Base-by-base conservation (phyloP, 2,113 vertebrate species). In the Melanerpes aurifrons region DNA sequence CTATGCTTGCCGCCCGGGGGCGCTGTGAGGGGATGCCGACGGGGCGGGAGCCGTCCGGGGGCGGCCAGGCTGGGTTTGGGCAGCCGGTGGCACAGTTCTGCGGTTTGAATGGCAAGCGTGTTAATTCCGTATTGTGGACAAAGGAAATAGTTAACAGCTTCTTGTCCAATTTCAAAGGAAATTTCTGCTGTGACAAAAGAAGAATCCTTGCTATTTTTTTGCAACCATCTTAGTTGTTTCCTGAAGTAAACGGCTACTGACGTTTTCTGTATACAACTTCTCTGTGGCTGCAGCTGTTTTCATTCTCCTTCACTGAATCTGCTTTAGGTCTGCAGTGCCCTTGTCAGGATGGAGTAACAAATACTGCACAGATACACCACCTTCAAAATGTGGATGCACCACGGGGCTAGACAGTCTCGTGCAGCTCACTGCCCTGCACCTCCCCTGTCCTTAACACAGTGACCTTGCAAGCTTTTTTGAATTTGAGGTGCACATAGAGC, bases 81-180 rank as follows among this genome's bases (percentile, higher is more conserved):
- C 26, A 57, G 56, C 56, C 58, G 10, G 19, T 21, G 19, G 31
- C 5, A 7, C 35, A 16, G n/a, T 7, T 9, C 17, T 18, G 40
- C n/a, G 1, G 40, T 7, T 7, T 12, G 9, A 3, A 5, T 45
- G 58, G 11, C 5, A 2, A 8, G 10, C 3, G 12, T 6, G 3
- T 14, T 25, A 12, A 6, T 32, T 24, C 25, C 6, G 0, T 3
- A 0, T 1, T 18, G 7, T 1, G 5, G 12, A 8, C 3, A 2
- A 3, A 8, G 10, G 10, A 8, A 40, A 2, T 19, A 1, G 5
- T 48, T 9, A 1, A 3, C 9, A 5, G 5, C 2, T n/a, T 24
- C 50, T 56, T 24, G 26, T 21, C 26, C 48, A 4, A 2, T 37
- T 24, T 17, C 48, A 12, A 20, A 10, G 15, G 6, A 68, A 18